These are phyloP conservation scores for Aphelenchoides bicaudatus DNA, from an alignment of 2,888 invertebrate genomes.

Conservation along the genomic window DNA sequence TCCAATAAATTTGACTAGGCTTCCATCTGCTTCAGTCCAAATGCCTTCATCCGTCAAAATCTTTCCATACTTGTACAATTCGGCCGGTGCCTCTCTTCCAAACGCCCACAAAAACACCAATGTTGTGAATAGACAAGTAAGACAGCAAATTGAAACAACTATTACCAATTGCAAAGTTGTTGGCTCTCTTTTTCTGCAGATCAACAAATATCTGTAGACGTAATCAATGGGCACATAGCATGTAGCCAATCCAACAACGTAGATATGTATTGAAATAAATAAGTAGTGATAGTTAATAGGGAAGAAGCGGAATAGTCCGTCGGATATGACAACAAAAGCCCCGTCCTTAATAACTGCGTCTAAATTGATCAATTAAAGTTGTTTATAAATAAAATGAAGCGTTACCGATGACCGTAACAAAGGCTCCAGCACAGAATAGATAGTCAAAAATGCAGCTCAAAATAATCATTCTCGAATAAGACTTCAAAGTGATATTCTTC, in stretches of 20 bases:
- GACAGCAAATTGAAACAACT: neutral
- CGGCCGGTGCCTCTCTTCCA: too few species aligned
- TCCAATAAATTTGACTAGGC: neutral
- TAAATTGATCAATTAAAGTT: too few species aligned
- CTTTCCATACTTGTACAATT: neutral
- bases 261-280: neutral
- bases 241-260: neutral
- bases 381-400: neutral
- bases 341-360: neutral
- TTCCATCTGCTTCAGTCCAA: neutral
- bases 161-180: neutral
- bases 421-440: neutral
- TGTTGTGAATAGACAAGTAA: neutral
- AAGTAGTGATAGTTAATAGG: neutral
- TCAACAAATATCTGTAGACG: neutral
- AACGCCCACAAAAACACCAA: neutral
- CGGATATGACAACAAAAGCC: neutral
- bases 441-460: neutral
- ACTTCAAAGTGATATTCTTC: neutral
- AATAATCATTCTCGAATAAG: conserved; percentile 1
- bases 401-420: neutral
- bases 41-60: neutral
- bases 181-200: neutral
- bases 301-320: neutral
- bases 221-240: neutral